Evolutionary conservation across 2,113 vertebrate species (phyloP), one percentile per base, ranked within the genome.

Genomic region (Regulus satrapa): DNA sequence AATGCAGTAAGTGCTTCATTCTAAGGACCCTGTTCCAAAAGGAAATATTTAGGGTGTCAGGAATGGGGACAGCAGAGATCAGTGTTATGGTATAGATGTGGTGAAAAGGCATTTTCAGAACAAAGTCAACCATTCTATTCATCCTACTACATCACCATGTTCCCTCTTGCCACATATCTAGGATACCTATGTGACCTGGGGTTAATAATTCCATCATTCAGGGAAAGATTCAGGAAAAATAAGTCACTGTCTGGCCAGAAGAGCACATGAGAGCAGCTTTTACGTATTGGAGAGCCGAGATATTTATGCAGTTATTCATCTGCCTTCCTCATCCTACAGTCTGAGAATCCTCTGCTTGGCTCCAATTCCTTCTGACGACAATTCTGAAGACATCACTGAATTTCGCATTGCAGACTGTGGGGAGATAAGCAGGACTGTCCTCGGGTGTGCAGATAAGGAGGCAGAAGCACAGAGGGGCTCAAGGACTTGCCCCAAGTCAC

Each of bases 211-310:
- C 58, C 38, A 1, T 77, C 72, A 69, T 66, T 66, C 36, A 62
- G 68, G 54, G 75, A 48, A 92, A 67, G 52, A 55, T 17, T 67
- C 32, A 29, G 36, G 28, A 46, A 74, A 84, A 78, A 81, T 20
- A 89, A 85, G 78, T 95, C 92, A 88, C n/a, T 64, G 56, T 85
- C 88, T 95, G 74, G 71, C 69, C 52, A 63, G 66, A 28, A 63
- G 26, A 72, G n/a, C 52, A n/a, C 58, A 40, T 0, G 2, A 81
- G 38, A 73, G 10, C 7, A 18, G 18, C 18, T 87, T 75, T 81
- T 21, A 11, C 29, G 5, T 48, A 4, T n/a, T 36, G 64, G 76
- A 55, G 55, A 75, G 31, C n/a, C 14, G 24, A 72, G 61, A 85
- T 87, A 66, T 68, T 92, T 29, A 24, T 32, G 28, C 4, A 9